Conservation (phyloP, 1,140 invertebrate species). For the Acromyrmex heyeri region DNA sequence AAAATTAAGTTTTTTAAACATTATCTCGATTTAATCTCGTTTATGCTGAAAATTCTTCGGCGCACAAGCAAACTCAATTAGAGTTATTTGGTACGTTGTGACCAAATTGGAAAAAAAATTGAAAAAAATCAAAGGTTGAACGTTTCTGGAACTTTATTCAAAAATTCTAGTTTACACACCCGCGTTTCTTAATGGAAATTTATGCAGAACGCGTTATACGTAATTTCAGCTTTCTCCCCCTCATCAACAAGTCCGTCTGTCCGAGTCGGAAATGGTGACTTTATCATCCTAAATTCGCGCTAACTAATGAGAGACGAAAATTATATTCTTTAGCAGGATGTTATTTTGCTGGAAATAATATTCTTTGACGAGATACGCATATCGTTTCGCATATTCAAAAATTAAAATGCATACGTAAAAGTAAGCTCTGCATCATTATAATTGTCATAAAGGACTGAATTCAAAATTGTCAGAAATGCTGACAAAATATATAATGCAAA, state of each 20-base stretch:
- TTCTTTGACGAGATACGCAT: conserved; percentile 27
- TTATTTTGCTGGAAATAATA: conserved; percentile 21
- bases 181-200: conserved; percentile 59
- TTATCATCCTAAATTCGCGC: conserved; percentile 56
- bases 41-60: not conserved
- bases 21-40: not conserved
- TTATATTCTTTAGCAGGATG: conserved; percentile 44
- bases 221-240: conserved; percentile 55
- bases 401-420: conserved; percentile 51
- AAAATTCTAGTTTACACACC: conserved; percentile 61
- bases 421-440: conserved; percentile 14
- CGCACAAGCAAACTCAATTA: not conserved
- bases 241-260: conserved; percentile 63
- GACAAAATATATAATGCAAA: not conserved
- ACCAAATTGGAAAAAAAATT: not conserved
- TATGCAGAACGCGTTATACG: conserved; percentile 54
- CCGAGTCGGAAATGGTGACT: conserved; percentile 59
- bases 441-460: conserved; percentile 61
- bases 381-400: conserved; percentile 22
- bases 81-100: conserved; percentile 4
- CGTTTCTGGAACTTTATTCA: conserved; percentile 54
- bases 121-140: conserved; percentile 12
- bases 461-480: not conserved
- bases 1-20: conserved; percentile 5
- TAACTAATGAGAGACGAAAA: conserved; percentile 59